Base-by-base conservation (phyloP, 92 coral and sea anemone genomes). In the Umimayanthus kanabou region DNA sequence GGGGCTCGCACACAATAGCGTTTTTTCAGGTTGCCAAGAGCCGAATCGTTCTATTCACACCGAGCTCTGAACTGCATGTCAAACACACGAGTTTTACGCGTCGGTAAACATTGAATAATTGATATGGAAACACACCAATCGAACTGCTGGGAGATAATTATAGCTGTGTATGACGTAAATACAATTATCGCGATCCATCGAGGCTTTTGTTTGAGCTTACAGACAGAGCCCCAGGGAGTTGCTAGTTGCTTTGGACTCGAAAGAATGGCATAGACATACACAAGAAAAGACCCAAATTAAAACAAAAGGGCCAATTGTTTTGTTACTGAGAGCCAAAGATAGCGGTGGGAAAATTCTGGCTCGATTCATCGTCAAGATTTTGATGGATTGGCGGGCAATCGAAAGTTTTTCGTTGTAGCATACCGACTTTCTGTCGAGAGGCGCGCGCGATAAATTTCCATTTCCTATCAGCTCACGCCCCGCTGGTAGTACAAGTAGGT, bases 71-170 rank as follows among this genome's bases (percentile, higher is more conserved):
- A 83, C 28, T 45, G 65, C 33, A 29, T 83, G 77, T 83, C 87
- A 83, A 83, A 72, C 57, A 70, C 37, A 69, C 77, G 77, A 83
- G 87, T 83, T 69, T 83, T 83, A 70, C 43, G 76, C 47, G 74
- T 47, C 87, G 37, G 96, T 93, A 93, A 95, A 95, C 95, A 93
- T 91, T 95, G 89, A 95, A 95, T 95, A 88, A 91, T 95, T 95
- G 67, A 95, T 95, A 84, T 79, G 53, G 65, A 80, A 79, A 80
- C 73, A 88, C 89, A 84, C 98, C 98, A 95, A 95, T 95, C 89
- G 87, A 18, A 49, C 87, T 18, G 47, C 87, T 15, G 33, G 25
- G 4, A 26, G 87, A 50, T 83, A 83, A 83, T 83, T 83, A 83
- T 83, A 72, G 78, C 78, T 69, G 57, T 22, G 28, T 43, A 47